Evolutionary conservation across 1,140 invertebrate species (phyloP), one percentile per base, ranked within the genome.

Genomic region (Meloidogyne floridensis): DNA sequence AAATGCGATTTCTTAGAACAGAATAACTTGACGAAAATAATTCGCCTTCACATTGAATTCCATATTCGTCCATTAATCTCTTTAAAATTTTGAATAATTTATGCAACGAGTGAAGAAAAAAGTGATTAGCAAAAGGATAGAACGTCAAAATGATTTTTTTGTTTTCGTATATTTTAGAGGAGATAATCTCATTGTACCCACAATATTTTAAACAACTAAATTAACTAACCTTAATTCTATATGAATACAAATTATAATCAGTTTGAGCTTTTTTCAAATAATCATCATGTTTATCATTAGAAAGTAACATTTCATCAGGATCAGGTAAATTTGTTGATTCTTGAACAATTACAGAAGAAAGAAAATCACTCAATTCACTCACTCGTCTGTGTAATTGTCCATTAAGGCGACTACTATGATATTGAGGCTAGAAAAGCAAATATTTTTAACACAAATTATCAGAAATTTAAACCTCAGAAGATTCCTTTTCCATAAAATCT

Each of bases 401-500:
- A 75, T 82, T 82, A 7, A 82, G 59, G 6, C 81, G 81, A 82
- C n/a, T 72, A 42, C 81, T 82, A 10, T 82, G 42, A 59, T 80
- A 80, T 20, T 54, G 47, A 13, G 80, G 80, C 80, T 80, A 3
- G 42, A 79, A 43, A 13, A 56, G n/a, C 9, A 42, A 18, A 42
- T 53, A 77, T 75, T 75, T 18, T n/a, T 47, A 5, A 11, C 3
- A 10, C 11, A 47, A 53, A 75, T 47, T 4, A 10, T 8, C 11
- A 10, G 9, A 18, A 77, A 77, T 13, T 0, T 70, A 9, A 53
- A 79, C 77, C 54, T 79, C 77, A 47, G 51, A 82, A 11, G 75
- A 32, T 7, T 81, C 81, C 47, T 87, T 87, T 53, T 88, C 86
- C 87, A 88, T 88, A 71, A 84, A 89, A 77, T 89, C 89, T 3